phyloP scores from a whole-genome alignment of 2,113 vertebrate genomes.

The Microcebus murinus region DNA sequence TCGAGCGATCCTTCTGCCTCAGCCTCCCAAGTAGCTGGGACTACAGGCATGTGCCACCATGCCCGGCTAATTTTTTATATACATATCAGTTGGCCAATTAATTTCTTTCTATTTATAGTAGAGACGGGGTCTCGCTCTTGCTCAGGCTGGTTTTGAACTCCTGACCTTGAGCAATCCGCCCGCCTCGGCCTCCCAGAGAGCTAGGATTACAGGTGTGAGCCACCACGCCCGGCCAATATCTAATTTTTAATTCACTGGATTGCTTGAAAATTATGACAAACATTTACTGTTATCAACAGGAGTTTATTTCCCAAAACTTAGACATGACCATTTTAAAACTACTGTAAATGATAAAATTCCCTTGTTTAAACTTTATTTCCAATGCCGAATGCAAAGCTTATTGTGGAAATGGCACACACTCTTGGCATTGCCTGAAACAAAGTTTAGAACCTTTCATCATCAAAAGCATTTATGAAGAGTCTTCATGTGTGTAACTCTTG shows the following conservation, averaged over 20 bases:
- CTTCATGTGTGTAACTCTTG: constrained; percentile 31
- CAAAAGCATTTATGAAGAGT: constrained; percentile 58
- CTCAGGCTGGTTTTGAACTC: no score
- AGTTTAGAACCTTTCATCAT: constrained; percentile 61
- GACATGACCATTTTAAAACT: constrained; percentile 3
- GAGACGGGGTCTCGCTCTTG: no score
- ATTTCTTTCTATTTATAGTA: no score
- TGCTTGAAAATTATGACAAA: constrained; percentile 15
- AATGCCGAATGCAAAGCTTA: constrained; percentile 22
- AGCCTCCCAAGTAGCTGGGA: no score
- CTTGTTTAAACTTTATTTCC: neutral
- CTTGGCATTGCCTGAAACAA: constrained; percentile 61
- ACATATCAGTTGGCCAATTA: no score
- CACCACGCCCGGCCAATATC: no score
- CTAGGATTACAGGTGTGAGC: no score
- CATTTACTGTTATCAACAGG: neutral
- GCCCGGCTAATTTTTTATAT: no score
- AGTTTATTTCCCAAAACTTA: neutral
- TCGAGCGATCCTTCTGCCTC: no score
- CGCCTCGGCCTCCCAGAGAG: no score
- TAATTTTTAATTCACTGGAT: constrained; percentile 4
- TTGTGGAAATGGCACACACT: neutral
- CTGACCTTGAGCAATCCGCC: no score
- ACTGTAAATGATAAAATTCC: neutral
- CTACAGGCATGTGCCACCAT: no score